A percentile compares a stretch with the other conserved stretches of the same genome.
phyloP scores from a whole-genome alignment of 2,113 vertebrate species.

The Myotis davidii region DNA sequence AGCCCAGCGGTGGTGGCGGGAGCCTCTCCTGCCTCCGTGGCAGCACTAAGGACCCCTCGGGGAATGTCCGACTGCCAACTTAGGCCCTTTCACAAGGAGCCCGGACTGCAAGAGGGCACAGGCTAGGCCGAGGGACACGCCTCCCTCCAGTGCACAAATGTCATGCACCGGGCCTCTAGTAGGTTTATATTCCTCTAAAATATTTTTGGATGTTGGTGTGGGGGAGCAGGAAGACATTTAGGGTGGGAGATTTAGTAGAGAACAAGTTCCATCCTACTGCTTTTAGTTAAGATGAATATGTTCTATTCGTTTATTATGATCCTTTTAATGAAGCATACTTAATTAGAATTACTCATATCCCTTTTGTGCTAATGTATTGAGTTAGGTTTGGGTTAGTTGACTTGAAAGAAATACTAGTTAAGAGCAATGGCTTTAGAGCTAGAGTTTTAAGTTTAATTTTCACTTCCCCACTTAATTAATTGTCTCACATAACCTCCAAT shows the following conservation, averaged over 20 bases:
- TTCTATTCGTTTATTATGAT: constrained; percentile 43
- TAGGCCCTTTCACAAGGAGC: too few relatives aligned
- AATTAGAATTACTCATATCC: constrained; percentile 24
- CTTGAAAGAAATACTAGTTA: constrained; percentile 59
- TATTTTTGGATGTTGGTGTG: not conserved
- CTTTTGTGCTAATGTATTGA: constrained; percentile 56
- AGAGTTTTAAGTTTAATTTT: constrained; percentile 49
- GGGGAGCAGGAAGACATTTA: not conserved
- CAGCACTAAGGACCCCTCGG: too few relatives aligned
- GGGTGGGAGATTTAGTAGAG: not conserved
- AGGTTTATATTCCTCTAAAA: constrained; percentile 11
- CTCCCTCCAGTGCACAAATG: too few relatives aligned
- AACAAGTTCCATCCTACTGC: not conserved
- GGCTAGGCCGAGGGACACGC: too few relatives aligned
- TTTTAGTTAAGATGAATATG: constrained; percentile 38
- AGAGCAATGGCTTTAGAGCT: not conserved
- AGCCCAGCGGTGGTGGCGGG: too few relatives aligned
- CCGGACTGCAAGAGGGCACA: too few relatives aligned
- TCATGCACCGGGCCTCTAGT: too few relatives aligned
- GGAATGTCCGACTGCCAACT: too few relatives aligned
- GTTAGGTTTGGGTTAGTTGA: constrained; percentile 39
- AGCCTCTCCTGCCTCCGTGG: too few relatives aligned
- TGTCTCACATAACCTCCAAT: not conserved
- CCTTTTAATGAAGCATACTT: constrained; percentile 50
- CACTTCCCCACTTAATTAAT: not conserved